phyloP scores from a whole-genome alignment of 2,113 vertebrate species.

The Solea senegalensis region DNA sequence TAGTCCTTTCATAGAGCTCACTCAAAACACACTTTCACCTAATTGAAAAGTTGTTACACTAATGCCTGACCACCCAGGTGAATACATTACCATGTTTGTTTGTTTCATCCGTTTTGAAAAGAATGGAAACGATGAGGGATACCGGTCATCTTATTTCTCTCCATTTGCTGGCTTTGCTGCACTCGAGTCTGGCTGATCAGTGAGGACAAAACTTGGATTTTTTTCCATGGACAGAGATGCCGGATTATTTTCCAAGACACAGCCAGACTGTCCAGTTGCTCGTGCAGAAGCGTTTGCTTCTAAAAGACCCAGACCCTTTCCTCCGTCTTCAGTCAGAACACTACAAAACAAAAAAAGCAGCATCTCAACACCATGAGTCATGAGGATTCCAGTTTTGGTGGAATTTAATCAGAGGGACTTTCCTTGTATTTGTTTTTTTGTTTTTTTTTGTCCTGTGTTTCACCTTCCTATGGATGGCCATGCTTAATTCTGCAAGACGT shows the following conservation, averaged over 20 bases:
- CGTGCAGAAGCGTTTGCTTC: conserved; percentile 75
- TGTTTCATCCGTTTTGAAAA: conserved; percentile 38
- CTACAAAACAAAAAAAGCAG: conserved; percentile 75
- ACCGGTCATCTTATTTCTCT: conserved; percentile 36
- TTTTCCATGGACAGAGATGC: conserved; percentile 68
- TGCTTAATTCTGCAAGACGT: conserved; percentile 63
- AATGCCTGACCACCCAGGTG: conserved; percentile 45
- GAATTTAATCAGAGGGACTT: conserved; percentile 41
- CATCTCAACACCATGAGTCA: conserved; percentile 58
- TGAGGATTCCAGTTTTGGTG: conserved; percentile 69
- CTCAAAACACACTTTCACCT: conserved; percentile 46
- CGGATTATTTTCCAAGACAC: conserved; percentile 64
- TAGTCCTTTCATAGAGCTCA: conserved; percentile 38
- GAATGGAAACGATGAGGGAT: conserved; percentile 20
- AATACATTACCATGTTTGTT: conserved; percentile 53
- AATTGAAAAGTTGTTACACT: conserved; percentile 44
- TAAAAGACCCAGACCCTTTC: conserved; percentile 83
- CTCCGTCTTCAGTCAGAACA: conserved; percentile 81
- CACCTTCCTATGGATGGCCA: conserved; percentile 72
- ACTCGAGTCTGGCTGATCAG: conserved; percentile 55
- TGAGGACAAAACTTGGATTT: conserved; percentile 65
- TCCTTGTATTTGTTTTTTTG: conserved; percentile 8
- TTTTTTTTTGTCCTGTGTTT: conserved; percentile 43
- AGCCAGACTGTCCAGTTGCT: conserved; percentile 68
- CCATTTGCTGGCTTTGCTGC: conserved; percentile 47